Evolutionary conservation across 2,797 vertebrate species (phyloP).

Genomic region (Manis pentadactyla): DNA sequence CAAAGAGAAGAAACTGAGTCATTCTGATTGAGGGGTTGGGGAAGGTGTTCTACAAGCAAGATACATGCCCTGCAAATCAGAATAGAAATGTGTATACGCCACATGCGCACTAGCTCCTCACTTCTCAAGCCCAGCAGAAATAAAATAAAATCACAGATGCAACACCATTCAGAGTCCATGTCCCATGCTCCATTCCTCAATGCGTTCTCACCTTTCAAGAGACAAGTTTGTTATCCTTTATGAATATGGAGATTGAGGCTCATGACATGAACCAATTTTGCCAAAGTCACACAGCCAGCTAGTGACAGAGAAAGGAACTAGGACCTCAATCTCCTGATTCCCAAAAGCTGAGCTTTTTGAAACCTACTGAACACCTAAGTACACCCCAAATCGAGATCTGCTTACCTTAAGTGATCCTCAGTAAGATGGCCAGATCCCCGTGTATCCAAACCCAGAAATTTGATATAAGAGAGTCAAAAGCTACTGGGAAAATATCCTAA

Average conservation of each 20-base stretch:
- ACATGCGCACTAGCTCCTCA: fast-evolving
- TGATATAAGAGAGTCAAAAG: not conserved
- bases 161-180: not conserved
- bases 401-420: not conserved
- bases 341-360: not conserved
- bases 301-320: not conserved
- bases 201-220: not conserved
- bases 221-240: not conserved
- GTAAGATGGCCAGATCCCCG: not conserved
- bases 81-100: fast-evolving
- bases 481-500: not conserved
- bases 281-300: not conserved
- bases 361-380: not conserved
- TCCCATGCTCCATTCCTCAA: not conserved
- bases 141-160: not conserved
- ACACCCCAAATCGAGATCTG: not conserved
- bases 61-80: not conserved
- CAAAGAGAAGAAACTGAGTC: not conserved
- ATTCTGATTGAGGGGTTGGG: not conserved
- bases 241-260: not conserved
- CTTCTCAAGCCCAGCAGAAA: not conserved
- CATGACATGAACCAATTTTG: not conserved
- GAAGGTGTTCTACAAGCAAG: not conserved
- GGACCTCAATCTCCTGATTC: not conserved
- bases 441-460: not conserved